Base-by-base conservation (phyloP, 2,888 invertebrate species). In the Polymixis flavicincta region DNA sequence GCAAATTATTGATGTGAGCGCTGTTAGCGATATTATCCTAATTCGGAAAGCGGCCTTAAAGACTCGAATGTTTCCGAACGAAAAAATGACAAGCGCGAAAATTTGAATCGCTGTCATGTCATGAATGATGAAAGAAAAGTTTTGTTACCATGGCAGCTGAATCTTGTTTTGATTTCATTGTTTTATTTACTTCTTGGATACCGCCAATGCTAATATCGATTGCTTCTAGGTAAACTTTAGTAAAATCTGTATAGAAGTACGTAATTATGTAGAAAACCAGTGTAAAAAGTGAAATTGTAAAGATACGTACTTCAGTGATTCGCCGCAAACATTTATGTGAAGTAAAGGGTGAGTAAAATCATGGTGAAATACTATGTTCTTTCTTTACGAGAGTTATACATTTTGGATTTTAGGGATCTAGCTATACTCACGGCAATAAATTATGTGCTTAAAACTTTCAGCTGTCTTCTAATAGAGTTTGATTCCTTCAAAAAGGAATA, bases 21-120 rank as follows among this genome's bases (percentile, higher is more conserved):
- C n/a, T 37, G 37, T 37, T 3, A 37, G 37, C 37, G 37, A 37
- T 37, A 5, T 37, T 37, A 5, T 37, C 0, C 0, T 37, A 37
- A 37, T 37, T 37, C 37, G 37, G 37, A 37, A 37, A 37, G 37
- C 5, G 37, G 37, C 37, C 37, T 13, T 11, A 11, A 45, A 1
- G 42, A 13, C 42, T 45, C 9, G n/a, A 22, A 28, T n/a, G 48
- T 84, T 74, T 82, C 68, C 48, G 78, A 77, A 83, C 71, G 68
- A n/a, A n/a, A 32, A 37, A 48, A 22, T 5, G 1, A 14, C 1
- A 48, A 42, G 42, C 61, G 86, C 79, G 83, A 83, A 83, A 71
- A 78, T 76, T 88, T 59, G 63, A 88, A 88, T 67, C 22, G 54
- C 78, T 87, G 86, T 86, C 88, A 85, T 85, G 82, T 85, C 80